Conservation (phyloP, 2,113 vertebrate genomes). For the Triplophysa siluroides region DNA sequence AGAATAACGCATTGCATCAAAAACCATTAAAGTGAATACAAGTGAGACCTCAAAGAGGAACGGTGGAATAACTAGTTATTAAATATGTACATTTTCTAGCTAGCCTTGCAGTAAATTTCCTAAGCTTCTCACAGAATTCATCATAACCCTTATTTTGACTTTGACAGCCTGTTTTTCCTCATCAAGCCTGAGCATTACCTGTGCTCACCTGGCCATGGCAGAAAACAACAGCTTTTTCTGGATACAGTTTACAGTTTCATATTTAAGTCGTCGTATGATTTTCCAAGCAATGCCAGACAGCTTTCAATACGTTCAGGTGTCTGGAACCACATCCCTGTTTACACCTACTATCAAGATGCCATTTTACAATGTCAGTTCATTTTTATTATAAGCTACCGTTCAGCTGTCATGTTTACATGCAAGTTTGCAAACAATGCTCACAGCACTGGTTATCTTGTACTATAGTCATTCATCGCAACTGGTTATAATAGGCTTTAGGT, state of each 20-base stretch:
- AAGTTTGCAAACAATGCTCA: background rate
- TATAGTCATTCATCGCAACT: slow-evolving; percentile 9
- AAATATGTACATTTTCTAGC: too few species aligned
- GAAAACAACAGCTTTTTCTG: background rate
- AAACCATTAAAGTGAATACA: too few species aligned
- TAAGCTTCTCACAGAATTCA: background rate
- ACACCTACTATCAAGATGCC: too few species aligned
- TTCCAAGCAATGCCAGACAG: background rate
- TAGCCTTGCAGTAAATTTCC: background rate
- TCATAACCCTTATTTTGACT: background rate
- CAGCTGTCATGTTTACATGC: background rate
- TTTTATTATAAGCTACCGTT: too few species aligned
- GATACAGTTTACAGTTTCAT: background rate
- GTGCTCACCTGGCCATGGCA: background rate
- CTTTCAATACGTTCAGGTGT: too few species aligned
- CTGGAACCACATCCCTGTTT: too few species aligned
- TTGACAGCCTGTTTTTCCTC: background rate
- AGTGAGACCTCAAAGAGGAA: too few species aligned
- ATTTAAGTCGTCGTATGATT: background rate
- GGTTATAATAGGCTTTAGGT: slow-evolving; percentile 2
- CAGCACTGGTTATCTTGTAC: background rate
- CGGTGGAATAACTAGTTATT: too few species aligned
- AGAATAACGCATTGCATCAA: too few species aligned
- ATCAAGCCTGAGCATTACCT: background rate
- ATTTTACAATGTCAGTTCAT: too few species aligned